Percentiles rank a stretch among this genome's conserved stretches.
Evolutionary conservation across 2,113 vertebrate genomes (phyloP).

Genomic region (Neodontobutis hainanensis): DNA sequence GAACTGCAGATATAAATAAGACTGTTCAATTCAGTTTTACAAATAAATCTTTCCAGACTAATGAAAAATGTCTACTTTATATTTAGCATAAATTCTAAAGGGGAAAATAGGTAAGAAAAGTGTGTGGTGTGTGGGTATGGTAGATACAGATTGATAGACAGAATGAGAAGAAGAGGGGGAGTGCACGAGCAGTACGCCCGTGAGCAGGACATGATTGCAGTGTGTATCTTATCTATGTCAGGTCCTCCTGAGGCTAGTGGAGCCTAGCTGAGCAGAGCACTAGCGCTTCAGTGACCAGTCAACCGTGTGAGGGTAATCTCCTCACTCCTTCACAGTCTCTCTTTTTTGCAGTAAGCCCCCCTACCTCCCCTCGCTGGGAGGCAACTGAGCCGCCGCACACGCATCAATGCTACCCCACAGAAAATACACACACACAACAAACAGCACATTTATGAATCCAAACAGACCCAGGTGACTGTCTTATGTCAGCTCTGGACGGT

Average conservation of each 20-base stretch:
- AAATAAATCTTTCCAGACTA: conserved; percentile 20
- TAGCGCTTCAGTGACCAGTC: conserved; percentile 82
- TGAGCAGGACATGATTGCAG: conserved; percentile 84
- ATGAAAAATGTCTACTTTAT: conserved; percentile 35
- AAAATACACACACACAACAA: conserved; percentile 35
- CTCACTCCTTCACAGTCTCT: conserved; percentile 68
- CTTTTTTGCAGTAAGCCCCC: conserved; percentile 58
- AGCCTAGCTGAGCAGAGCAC: conserved; percentile 77
- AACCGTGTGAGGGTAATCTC: conserved; percentile 80
- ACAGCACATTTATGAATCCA: conserved; percentile 35
- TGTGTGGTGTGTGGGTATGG: conserved; percentile 24
- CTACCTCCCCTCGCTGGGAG: conserved; percentile 58
- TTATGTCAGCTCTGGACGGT: conserved; percentile 61
- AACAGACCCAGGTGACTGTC: conserved; percentile 65
- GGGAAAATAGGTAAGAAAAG: conserved; percentile 28
- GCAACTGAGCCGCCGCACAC: conserved; percentile 56
- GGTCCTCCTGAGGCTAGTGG: conserved; percentile 80
- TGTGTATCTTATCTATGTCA: conserved; percentile 83
- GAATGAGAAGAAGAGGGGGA: conserved; percentile 53
- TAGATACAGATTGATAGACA: conserved; percentile 61
- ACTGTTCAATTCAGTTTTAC: conserved; percentile 17
- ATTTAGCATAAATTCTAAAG: conserved; percentile 24
- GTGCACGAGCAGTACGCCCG: conserved; percentile 74
- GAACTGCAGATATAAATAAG: conserved; percentile 11
- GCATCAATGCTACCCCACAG: conserved; percentile 32